Evolutionary conservation across 2,113 vertebrate species (phyloP), one percentile per base, ranked within the genome.

Genomic region (Mesocricetus auratus): DNA sequence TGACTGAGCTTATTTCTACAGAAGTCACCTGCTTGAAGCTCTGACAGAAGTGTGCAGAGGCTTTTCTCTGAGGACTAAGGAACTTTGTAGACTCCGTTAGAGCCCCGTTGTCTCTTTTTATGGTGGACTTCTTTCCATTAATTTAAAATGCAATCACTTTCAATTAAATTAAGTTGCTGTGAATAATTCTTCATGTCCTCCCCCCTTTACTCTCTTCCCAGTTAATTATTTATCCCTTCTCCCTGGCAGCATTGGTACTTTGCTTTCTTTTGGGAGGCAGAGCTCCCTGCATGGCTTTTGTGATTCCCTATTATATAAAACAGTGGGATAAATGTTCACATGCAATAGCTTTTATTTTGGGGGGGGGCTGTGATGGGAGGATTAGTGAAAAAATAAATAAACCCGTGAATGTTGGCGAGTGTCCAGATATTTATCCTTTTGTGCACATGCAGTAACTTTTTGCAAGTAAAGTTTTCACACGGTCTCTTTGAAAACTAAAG

Each of bases 251-350:
- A 7, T 62, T 10, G 11, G 60, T 60, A 17, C 26, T 83, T 31
- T 10, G 42, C 85, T 26, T 66, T 62, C 62, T 90, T 74, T 74
- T 39, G 7, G 64, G 47, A 79, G 31, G 39, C 4, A 0, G 39
- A 60, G 82, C 60, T 90, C 75, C 89, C 89, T 92, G 21, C 21
- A 8, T 91, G 66, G 81, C 53, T 95, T 96, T 96, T 95, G 95
- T 96, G 88, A 47, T 82, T 88, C 19, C 22, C 75, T 60, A 45
- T 96, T 96, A 82, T 81, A 71, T 1, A 85, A 92, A 91, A 36
- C 89, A 96, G 66, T 78, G n/a, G 81, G 89, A 31, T 95, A 92
- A 92, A 89, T 95, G 58, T 90, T 97, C 77, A 96, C 86, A 81
- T 81, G 47, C 73, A 96, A 16, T 92, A 89, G 77, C 64, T 79